A percentile compares a stretch with the other conserved stretches of the same genome.
Conservation (phyloP, 2,113 vertebrate genomes). For the Ploceus nigricollis region DNA sequence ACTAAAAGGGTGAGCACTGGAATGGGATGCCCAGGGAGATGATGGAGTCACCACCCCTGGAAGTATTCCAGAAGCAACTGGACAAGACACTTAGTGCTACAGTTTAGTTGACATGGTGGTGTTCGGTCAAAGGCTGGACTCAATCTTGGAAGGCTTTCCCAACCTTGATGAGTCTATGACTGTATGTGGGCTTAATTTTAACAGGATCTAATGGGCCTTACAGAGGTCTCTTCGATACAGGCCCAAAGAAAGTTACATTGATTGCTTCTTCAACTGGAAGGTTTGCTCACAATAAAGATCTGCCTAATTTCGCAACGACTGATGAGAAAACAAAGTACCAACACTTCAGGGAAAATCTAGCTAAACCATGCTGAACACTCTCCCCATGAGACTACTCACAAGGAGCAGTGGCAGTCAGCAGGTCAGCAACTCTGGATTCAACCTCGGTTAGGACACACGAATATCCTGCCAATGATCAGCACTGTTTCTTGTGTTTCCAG, state of each 20-base stretch:
- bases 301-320: background rate
- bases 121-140: background rate
- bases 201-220: rapidly evolving
- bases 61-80: background rate
- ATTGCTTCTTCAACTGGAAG: background rate
- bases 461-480: slow-evolving; percentile 4
- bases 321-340: background rate
- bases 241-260: background rate
- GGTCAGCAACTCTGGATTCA: background rate
- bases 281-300: background rate
- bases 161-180: background rate
- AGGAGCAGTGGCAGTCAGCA: background rate
- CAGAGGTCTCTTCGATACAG: rapidly evolving
- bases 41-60: background rate
- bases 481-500: background rate
- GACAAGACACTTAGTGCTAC: background rate
- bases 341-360: background rate
- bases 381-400: background rate
- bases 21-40: background rate
- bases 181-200: background rate
- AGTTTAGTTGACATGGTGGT: background rate
- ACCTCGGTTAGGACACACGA: background rate
- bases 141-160: background rate
- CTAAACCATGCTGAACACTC: background rate
- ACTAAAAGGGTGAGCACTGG: background rate